Percentiles rank a stretch among this genome's conserved stretches.
These are phyloP conservation scores for Microcebus ravelobensis DNA, from an alignment of 2,113 vertebrate species.

Conservation along the genomic window DNA sequence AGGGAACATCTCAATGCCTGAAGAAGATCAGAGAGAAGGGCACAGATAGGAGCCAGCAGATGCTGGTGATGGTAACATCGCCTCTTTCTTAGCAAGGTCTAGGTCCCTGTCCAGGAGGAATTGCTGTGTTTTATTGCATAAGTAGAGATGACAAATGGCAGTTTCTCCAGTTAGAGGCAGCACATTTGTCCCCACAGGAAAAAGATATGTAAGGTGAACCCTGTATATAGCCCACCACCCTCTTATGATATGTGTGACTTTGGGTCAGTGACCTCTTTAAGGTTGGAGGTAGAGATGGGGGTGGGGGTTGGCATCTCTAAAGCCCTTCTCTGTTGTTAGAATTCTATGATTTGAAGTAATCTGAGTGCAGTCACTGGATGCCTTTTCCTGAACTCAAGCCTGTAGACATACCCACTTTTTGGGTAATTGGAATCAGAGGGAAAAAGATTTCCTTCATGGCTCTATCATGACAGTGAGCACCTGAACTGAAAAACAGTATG, in stretches of 20 bases:
- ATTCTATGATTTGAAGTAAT: background rate
- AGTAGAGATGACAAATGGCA: background rate
- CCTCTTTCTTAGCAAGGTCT: fast-evolving
- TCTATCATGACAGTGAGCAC: background rate
- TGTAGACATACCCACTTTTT: fast-evolving
- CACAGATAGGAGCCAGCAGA: fast-evolving
- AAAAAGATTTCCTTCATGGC: background rate
- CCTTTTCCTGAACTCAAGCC: background rate
- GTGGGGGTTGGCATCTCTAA: background rate
- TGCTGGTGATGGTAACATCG: fast-evolving
- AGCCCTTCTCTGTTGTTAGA: background rate
- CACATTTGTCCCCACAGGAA: fast-evolving
- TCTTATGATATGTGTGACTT: fast-evolving
- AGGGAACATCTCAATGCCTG: fast-evolving
- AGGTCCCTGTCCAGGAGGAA: too few species aligned
- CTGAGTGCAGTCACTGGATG: background rate
- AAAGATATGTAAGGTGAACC: fast-evolving
- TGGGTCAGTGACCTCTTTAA: background rate
- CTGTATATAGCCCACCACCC: background rate
- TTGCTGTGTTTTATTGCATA: background rate
- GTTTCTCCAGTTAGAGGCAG: too few species aligned
- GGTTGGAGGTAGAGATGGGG: fast-evolving
- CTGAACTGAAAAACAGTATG: background rate
- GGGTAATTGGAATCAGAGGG: background rate
- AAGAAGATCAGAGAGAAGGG: background rate